Evolutionary conservation across 92 coral and sea anemone species (phyloP).

Genomic region (Porites rus): DNA sequence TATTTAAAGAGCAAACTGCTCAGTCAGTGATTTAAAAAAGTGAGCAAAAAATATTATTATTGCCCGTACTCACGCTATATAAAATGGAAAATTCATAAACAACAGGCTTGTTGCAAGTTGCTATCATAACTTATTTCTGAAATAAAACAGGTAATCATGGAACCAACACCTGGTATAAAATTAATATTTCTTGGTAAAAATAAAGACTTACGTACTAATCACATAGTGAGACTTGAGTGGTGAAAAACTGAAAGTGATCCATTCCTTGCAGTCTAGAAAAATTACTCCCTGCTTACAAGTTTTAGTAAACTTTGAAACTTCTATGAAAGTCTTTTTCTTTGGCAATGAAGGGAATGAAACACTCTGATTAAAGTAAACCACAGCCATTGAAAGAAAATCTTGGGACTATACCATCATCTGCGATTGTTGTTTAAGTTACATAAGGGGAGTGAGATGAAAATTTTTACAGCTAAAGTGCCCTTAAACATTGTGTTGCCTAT

Average conservation of each 20-base stretch:
- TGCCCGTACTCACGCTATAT: no score
- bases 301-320: constrained; percentile 21
- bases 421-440: no score
- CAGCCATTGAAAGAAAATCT: not conserved
- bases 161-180: no score
- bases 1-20: no score
- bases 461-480: not conserved
- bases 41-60: no score
- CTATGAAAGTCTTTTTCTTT: constrained; percentile 18
- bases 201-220: constrained; percentile 14
- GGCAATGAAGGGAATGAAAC: constrained; percentile 26
- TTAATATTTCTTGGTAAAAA: not conserved
- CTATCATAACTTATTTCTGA: no score
- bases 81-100: no score
- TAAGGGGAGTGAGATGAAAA: not conserved
- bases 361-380: not conserved
- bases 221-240: constrained; percentile 1
- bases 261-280: not conserved
- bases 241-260: not conserved
- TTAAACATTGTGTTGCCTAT: constrained; percentile 45
- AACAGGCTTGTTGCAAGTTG: no score
- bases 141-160: not conserved
- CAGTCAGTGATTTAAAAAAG: no score
- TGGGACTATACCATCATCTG: not conserved
- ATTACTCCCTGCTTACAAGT: constrained; percentile 15